A percentile compares a stretch with the other conserved stretches of the same genome.
These are phyloP conservation scores for Hirtodrosophila confusa DNA, from an alignment of 2,888 invertebrate species.

Conservation along the genomic window DNA sequence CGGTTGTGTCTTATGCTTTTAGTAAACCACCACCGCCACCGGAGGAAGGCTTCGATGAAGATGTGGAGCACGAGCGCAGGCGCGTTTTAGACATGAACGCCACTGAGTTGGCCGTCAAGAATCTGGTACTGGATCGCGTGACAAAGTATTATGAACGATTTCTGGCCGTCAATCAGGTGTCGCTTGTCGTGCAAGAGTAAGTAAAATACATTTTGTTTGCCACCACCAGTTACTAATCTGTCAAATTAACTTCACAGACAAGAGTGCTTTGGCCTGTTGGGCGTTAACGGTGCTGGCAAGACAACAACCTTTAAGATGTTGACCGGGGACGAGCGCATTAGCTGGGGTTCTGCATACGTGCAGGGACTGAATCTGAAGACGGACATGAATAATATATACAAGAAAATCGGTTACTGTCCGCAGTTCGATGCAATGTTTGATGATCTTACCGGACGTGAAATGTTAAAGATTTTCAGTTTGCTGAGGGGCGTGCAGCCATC, in stretches of 20 bases:
- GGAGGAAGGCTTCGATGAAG: slow-evolving; percentile 84
- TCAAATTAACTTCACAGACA: slow-evolving; percentile 51
- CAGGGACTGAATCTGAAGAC: slow-evolving; percentile 85
- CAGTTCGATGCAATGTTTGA: slow-evolving; percentile 90
- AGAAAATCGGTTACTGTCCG: slow-evolving; percentile 89
- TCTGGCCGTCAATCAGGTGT: slow-evolving; percentile 91
- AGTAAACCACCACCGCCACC: slow-evolving; percentile 78
- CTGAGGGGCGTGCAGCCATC: slow-evolving; percentile 86
- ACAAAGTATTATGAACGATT: slow-evolving; percentile 91
- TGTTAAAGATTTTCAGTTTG: slow-evolving; percentile 87
- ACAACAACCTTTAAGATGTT: slow-evolving; percentile 95
- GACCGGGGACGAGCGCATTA: slow-evolving; percentile 91
- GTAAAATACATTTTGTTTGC: slow-evolving; percentile 15
- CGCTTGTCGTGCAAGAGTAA: slow-evolving; percentile 85
- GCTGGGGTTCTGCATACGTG: slow-evolving; percentile 89
- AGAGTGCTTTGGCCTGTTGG: slow-evolving; percentile 93
- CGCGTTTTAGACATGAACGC: slow-evolving; percentile 84
- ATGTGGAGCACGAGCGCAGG: slow-evolving; percentile 86
- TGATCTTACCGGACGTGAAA: slow-evolving; percentile 90
- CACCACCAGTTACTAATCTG: not conserved
- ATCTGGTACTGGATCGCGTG: slow-evolving; percentile 87
- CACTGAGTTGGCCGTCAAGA: slow-evolving; percentile 83
- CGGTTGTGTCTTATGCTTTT: not conserved
- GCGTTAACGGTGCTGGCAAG: slow-evolving; percentile 95
- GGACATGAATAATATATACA: slow-evolving; percentile 86